Base-by-base conservation (phyloP, 1,140 invertebrate genomes). In the Tachypleus tridentatus region DNA sequence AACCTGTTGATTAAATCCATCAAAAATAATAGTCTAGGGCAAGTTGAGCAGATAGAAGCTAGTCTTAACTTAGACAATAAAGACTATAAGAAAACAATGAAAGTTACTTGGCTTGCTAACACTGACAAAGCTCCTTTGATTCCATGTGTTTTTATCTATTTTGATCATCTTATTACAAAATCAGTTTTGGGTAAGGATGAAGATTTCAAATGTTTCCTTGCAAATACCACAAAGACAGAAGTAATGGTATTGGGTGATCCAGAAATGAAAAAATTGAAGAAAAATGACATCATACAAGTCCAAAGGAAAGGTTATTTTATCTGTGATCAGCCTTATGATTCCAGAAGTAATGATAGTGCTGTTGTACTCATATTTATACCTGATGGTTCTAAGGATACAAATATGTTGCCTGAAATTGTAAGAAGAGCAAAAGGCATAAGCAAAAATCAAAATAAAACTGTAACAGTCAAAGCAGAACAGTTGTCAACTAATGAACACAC, bases 151-250 rank as follows among this genome's bases (percentile, higher is more conserved):
- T 90, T 89, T 71, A 86, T 96, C 8, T 94, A 93, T 76, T 99
- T 93, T 76, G 92, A 98, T 73, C 90, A 99, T 76, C 89, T 99
- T 62, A 97, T 99, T 69, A 89, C 82, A 29, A 99, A 98, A 76
- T 79, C 91, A 1, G 81, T 98, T 49, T 77, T 99, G 2, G 93
- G 83, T 4, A 98, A 96, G 76, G 95, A 98, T 75, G 96, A 98
- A 72, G 93, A 99, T 78, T 99, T 98, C 76, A 98, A 99, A 74
- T 77, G 91, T 67, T 98, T 84, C 75, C 85, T 98, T 73, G 90
- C 87, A 64, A 86, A 87, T 70, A 80, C 69, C 67, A 70, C 69
- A 51, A 67, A 80, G 76, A 84, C 82, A 76, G 90, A 92, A 76
- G 79, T 89, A 6, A 75, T 83, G 69, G 91, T 97, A 86, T 64